Percentiles rank a stretch among this genome's conserved stretches.
These are phyloP conservation scores for Meleagris gallopavo DNA, from an alignment of 2,113 vertebrate species.

Conservation along the genomic window DNA sequence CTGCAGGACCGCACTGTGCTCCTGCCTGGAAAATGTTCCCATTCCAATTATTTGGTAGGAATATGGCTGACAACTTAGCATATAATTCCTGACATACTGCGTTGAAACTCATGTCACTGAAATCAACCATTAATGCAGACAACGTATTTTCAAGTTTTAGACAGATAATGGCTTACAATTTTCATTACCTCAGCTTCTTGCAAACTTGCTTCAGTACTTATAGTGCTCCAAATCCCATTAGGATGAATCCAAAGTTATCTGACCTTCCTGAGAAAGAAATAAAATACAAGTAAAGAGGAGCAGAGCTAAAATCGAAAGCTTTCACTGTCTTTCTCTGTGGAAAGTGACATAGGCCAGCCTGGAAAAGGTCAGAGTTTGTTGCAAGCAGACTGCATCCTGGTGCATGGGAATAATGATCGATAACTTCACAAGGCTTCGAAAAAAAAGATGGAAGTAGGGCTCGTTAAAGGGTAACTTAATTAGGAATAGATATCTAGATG, in stretches of 20 bases:
- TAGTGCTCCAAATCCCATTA: constrained; percentile 32
- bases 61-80: constrained; percentile 69
- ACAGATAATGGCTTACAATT: constrained; percentile 69
- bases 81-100: constrained; percentile 65
- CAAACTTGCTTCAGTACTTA: constrained; percentile 18
- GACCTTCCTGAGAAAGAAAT: constrained; percentile 56
- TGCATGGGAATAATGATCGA: neutral
- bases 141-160: constrained; percentile 45
- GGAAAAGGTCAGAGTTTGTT: neutral
- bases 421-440: neutral
- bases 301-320: constrained; percentile 19
- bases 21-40: constrained; percentile 32
- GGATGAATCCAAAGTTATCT: constrained; percentile 20
- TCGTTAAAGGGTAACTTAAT: neutral
- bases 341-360: neutral
- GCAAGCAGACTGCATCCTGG: neutral
- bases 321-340: neutral
- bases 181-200: constrained; percentile 62
- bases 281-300: neutral
- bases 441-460: neutral
- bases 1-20: constrained; percentile 13
- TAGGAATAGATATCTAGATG: neutral
- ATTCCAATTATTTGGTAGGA: constrained; percentile 76
- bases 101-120: constrained; percentile 51
- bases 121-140: constrained; percentile 66